Base-by-base conservation (phyloP, 2,797 vertebrate species). In the Epinephelus coioides region DNA sequence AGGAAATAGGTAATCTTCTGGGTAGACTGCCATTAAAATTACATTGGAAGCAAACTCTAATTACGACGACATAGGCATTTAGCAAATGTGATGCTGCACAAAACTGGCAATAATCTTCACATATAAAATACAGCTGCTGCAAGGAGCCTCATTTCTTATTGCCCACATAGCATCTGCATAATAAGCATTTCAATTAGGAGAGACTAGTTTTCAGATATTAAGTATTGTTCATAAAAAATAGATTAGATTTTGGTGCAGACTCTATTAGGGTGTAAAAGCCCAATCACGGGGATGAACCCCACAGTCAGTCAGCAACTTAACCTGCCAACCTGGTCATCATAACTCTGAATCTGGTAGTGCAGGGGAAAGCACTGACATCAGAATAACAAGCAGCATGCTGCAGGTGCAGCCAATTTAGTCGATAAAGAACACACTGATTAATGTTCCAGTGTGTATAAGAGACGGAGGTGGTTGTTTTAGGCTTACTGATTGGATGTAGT, bases 321-420 rank as follows among this genome's bases (percentile, higher is more conserved):
- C 18, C 60, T 60, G 14, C 21, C 18, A 60, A 57, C 64, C 68
- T 67, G 66, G 30, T 74, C 67, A 51, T 72, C 34, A 65, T 69
- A 43, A 51, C 34, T 73, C 5, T 66, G 62, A 44, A 38, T 56
- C 34, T 30, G 44, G 15, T 51, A 3, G 25, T 63, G 61, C 21
- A 18, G 14, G 14, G 7, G 25, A 46, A 61, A 69, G 74, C 54
- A 38, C 60, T 4, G 3, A 56, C 56, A 55, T 69, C 73, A 25
- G 54, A 47, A 40, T 63, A 62, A 74, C 61, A 68, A 60, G 60
- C 64, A 43, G 38, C 38, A 25, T 18, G 3, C 55, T 79, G 76
- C 84, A 87, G 82, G 86, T 88, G 85, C 59, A 78, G 64, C 61
- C 84, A 71, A 87, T 86, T 86, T 87, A 49, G 57, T 25, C 80